These are phyloP conservation scores for Triplophysa dalaica DNA, from an alignment of 2,113 vertebrate species.

Conservation along the genomic window DNA sequence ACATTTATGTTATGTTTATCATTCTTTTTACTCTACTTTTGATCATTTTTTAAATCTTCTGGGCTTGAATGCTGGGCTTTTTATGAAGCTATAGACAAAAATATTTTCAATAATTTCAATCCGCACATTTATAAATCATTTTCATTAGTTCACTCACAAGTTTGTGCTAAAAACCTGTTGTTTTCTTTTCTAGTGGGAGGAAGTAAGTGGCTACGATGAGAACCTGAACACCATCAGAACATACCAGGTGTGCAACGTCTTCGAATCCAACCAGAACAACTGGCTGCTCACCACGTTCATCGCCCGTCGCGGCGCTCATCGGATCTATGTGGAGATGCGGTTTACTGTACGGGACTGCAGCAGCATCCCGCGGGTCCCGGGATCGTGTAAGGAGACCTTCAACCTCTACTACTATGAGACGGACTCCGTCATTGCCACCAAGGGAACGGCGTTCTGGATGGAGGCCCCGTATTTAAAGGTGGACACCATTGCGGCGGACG, in stretches of 20 bases:
- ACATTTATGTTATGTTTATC: too few species aligned
- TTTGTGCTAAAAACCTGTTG: slow-evolving; percentile 3
- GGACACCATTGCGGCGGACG: slow-evolving; percentile 97
- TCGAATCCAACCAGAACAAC: slow-evolving; percentile 98
- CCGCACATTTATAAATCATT: too few species aligned
- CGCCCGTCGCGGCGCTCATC: slow-evolving; percentile 87
- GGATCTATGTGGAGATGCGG: slow-evolving; percentile 97
- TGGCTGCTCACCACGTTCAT: slow-evolving; percentile 99
- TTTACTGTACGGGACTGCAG: slow-evolving; percentile 98
- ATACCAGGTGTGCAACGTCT: slow-evolving; percentile 99
- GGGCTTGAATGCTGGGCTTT: too few species aligned
- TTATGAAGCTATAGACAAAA: too few species aligned
- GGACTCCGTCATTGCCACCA: slow-evolving; percentile 93
- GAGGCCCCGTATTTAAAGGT: slow-evolving; percentile 98
- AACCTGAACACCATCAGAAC: slow-evolving; percentile 99
- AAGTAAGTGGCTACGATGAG: slow-evolving; percentile 98
- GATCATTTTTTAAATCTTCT: too few species aligned
- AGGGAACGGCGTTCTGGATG: slow-evolving; percentile 94
- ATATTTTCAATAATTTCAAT: too few species aligned
- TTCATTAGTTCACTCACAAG: background rate
- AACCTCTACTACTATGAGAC: slow-evolving; percentile 98
- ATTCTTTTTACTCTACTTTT: too few species aligned
- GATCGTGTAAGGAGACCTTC: slow-evolving; percentile 99
- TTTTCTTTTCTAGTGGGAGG: slow-evolving; percentile 88
- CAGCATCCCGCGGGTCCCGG: slow-evolving; percentile 95